Evolutionary conservation across 2,797 vertebrate genomes (phyloP), one percentile per base, ranked within the genome.

Genomic region (Etheostoma perlongum): DNA sequence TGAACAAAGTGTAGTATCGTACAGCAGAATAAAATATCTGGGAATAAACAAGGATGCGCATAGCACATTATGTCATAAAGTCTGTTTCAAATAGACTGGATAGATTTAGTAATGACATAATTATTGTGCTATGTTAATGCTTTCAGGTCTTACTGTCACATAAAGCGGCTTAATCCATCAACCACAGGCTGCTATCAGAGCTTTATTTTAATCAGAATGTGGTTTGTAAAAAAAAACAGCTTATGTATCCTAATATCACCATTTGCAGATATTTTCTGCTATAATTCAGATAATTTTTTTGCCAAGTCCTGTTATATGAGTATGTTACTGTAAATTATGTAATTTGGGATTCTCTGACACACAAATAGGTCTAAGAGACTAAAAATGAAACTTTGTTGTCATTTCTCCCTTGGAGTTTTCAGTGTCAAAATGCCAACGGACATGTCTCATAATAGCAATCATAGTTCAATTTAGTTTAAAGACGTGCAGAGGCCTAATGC

Each of bases 41-140:
- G 33, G 36, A 64, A 62, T 21, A 25, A 57, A 62, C 2, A 1
- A 30, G 18, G 36, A 48, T 12, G 49, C 46, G 60, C 33, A 71
- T 69, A 77, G 46, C 27, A 1, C 53, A 76, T 74, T 62, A 81
- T 75, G 49, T 71, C 54, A 60, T 55, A 80, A 54, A 40, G 40
- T 76, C 46, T 49, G 59, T 78, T 73, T 76, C 48, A 69, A 83
- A 86, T 53, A 72, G 36, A 48, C 44, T 57, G 53, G 46, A 78
- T 71, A 67, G 44, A 82, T 85, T 79, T 63, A 76, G 42, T 62
- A 76, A 79, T 73, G 55, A 64, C 59, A 84, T 75, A 57, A 66
- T 82, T 66, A 71, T 70, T 73, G 58, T 40, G 59, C 49, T 47
- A 60, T 51, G 44, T 80, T 74, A 86, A 83, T 84, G 58, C 67